Conservation (phyloP, 2,888 invertebrate species). For the Andrena dorsata region DNA sequence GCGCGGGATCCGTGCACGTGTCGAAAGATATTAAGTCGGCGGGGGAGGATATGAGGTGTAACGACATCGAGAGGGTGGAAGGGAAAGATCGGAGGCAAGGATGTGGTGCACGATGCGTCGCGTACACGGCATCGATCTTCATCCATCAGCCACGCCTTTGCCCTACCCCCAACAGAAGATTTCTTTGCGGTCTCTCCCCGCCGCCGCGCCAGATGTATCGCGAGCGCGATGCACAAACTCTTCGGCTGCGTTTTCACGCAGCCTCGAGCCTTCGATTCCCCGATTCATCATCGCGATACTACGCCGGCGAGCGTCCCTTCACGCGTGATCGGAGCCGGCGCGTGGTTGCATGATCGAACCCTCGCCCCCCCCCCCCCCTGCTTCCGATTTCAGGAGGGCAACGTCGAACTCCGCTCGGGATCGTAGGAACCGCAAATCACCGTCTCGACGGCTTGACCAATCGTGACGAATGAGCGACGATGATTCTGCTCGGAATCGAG, state of each 20-base stretch:
- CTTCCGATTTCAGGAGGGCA: slow-evolving; percentile 11
- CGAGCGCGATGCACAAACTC: slow-evolving; percentile 27
- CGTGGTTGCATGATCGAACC: not conserved
- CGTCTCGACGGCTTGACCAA: slow-evolving; percentile 47
- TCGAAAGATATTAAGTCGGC: slow-evolving; percentile 69
- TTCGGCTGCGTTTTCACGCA: slow-evolving; percentile 20
- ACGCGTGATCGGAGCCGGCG: slow-evolving; percentile 34
- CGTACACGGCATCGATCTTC: slow-evolving; percentile 81
- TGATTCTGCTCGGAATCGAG: slow-evolving; percentile 41
- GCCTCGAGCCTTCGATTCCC: not conserved
- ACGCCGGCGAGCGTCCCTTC: not conserved
- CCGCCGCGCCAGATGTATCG: slow-evolving; percentile 62
- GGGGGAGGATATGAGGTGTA: slow-evolving; percentile 68
- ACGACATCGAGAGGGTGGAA: slow-evolving; percentile 52
- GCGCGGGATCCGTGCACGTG: slow-evolving; percentile 62
- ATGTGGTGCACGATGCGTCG: slow-evolving; percentile 51
- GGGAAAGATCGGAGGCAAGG: slow-evolving; percentile 29
- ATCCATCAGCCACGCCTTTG: slow-evolving; percentile 78
- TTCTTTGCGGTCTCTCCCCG: slow-evolving; percentile 63
- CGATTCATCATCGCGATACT: slow-evolving; percentile 56
- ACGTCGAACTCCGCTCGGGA: slow-evolving; percentile 13
- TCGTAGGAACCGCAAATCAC: slow-evolving; percentile 58
- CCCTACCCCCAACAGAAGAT: slow-evolving; percentile 44
- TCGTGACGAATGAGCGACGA: slow-evolving; percentile 52
- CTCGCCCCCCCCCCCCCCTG: not conserved